Evolutionary conservation across 2,797 vertebrate genomes (phyloP), one percentile per base, ranked within the genome.

Genomic region (Ammospiza maritima): DNA sequence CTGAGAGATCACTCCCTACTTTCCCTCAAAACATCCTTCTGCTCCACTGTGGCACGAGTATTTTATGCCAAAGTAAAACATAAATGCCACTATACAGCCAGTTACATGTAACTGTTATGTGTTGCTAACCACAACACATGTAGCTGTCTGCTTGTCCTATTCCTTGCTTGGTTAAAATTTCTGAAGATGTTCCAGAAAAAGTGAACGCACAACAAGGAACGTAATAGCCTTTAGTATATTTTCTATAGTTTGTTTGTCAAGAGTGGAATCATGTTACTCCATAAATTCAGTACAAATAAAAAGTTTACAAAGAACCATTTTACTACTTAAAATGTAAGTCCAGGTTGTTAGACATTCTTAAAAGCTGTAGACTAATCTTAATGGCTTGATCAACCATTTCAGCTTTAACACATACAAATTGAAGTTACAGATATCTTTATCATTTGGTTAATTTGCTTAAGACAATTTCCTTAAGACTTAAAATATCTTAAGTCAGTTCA

Each of bases 361-460:
- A 72, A 48, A 64, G 13, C 15, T 19, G 29, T 5, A 87, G 20
- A 45, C 1, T 23, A 66, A 66, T 30, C 16, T 44, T 71, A 66
- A 70, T 11, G 54, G 40, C 13, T 56, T 38, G 29, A 75, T 45
- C 36, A 66, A 34, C 20, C 38, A 10, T 27, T 77, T n/a, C 17
- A 30, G 34, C 3, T 80, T 76, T 11, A 15, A n/a, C 19, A 32
- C 5, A 27, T 21, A 36, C 1, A 6, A 86, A 16, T 6, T 88
- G 22, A 38, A 66, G 23, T 66, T 66, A 69, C 34, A 57, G 25
- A 48, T 34, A 19, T 22, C 13, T 38, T 40, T 18, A 62, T 7
- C 0, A 26, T 23, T 82, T 61, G 0, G 2, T 62, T 66, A 10
- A 42, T 38, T 76, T 3, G 0, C n/a, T 66, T 34, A 34, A 34